These are phyloP conservation scores for Otolemur garnettii DNA, from an alignment of 2,113 vertebrate species.

Conservation along the genomic window DNA sequence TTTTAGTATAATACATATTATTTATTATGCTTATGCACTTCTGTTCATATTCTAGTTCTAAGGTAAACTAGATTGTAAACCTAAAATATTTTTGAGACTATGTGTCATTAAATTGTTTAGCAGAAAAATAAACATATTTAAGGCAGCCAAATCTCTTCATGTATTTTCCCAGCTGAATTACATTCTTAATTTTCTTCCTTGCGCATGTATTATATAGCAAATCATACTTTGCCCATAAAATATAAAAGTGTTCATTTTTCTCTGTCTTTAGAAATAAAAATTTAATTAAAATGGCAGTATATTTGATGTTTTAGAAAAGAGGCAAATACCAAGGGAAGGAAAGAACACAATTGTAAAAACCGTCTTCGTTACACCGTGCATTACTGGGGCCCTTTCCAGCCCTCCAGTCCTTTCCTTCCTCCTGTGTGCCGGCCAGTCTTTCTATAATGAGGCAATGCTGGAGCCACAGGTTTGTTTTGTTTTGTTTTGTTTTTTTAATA, in stretches of 20 bases:
- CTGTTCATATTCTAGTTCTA: background rate
- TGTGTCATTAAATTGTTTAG: background rate
- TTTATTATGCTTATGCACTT: background rate
- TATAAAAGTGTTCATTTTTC: background rate
- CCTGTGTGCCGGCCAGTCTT: background rate
- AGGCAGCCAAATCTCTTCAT: background rate
- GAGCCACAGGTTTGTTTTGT: background rate
- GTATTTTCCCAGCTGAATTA: background rate
- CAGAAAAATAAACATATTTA: background rate
- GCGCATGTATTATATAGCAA: background rate
- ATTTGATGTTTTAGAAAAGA: background rate
- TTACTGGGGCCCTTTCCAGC: background rate
- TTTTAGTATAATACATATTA: background rate
- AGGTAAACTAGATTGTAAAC: background rate
- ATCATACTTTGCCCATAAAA: slow-evolving; percentile 15
- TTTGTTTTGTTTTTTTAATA: background rate
- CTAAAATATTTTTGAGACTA: background rate
- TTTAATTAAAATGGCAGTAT: background rate
- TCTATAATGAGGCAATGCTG: background rate
- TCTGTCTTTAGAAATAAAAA: slow-evolving; percentile 51
- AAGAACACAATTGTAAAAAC: background rate
- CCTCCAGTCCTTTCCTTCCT: background rate
- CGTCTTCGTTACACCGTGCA: background rate
- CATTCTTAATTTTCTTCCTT: background rate
- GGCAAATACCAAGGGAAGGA: background rate